Percentiles rank a stretch among this genome's conserved stretches.
phyloP scores from a whole-genome alignment of 2,888 invertebrate species.

The Noctua janthina region DNA sequence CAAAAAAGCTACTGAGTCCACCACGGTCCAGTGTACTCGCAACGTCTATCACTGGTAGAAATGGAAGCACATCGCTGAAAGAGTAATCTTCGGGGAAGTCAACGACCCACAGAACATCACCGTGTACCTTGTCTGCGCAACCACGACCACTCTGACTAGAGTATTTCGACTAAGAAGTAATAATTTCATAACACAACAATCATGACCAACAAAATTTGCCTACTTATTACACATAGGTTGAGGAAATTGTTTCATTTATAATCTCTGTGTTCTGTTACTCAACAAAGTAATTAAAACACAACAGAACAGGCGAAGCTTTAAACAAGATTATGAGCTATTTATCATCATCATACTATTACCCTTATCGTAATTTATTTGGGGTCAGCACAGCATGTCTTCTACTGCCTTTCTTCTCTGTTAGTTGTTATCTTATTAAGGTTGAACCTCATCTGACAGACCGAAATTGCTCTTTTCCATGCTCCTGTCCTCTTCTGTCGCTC shows the following conservation, averaged over 20 bases:
- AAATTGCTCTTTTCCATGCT: neutral
- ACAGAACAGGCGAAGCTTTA: conserved; percentile 6
- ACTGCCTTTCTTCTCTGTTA: neutral
- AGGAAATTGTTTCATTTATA: conserved; percentile 30
- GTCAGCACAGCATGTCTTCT: neutral
- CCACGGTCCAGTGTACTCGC: too few relatives aligned
- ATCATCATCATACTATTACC: neutral
- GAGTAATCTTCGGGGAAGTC: too few relatives aligned
- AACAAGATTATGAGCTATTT: conserved; percentile 11
- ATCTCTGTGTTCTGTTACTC: conserved; percentile 36
- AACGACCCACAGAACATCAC: too few relatives aligned
- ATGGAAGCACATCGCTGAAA: too few relatives aligned
- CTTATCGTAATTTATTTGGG: neutral
- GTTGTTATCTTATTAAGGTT: neutral
- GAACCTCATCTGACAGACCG: neutral
- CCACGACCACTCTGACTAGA: too few relatives aligned
- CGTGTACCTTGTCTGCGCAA: too few relatives aligned
- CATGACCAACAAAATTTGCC: neutral
- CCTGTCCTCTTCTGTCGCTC: neutral
- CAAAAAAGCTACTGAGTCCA: too few relatives aligned
- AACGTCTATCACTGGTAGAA: too few relatives aligned
- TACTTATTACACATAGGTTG: conserved; percentile 14
- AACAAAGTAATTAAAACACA: conserved; percentile 40
- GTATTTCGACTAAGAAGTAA: too few relatives aligned
- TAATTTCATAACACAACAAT: conserved; percentile 5